Evolutionary conservation across 2,888 invertebrate genomes (phyloP).

Genomic region (Epinotia brunnichana): DNA sequence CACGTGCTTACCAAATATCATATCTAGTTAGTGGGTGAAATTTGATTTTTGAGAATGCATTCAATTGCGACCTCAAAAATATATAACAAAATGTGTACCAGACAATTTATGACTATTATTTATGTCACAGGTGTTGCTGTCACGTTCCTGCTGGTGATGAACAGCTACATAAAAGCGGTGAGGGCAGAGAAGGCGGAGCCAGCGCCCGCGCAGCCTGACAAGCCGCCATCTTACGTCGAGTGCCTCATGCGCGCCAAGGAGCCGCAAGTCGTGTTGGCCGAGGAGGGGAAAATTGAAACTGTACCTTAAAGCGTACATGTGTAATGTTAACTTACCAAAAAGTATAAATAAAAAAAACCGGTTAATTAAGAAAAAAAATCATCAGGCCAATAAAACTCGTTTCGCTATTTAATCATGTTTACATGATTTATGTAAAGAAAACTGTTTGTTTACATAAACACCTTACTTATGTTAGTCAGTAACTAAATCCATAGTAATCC

Average conservation of each 20-base stretch:
- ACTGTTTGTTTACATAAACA: not conserved
- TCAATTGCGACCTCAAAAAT: not conserved
- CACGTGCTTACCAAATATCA: not conserved
- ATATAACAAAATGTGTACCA: not conserved
- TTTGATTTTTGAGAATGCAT: not conserved
- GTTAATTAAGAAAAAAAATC: not conserved
- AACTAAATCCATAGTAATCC: not conserved
- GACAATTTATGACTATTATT: constrained; percentile 8
- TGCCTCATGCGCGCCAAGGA: constrained; percentile 50
- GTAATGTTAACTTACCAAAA: not conserved
- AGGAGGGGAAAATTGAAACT: constrained; percentile 6
- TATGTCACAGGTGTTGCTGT: constrained; percentile 59
- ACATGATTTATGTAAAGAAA: not conserved
- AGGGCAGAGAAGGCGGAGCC: constrained; percentile 52
- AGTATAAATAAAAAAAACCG: not conserved
- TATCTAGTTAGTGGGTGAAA: not conserved
- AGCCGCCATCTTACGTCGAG: constrained; percentile 70
- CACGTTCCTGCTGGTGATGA: constrained; percentile 58
- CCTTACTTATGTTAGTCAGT: too few species aligned
- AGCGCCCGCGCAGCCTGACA: constrained; percentile 53
- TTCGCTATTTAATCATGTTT: too few species aligned
- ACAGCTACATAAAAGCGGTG: constrained; percentile 58
- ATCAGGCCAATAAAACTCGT: too few species aligned
- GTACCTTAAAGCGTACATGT: not conserved
- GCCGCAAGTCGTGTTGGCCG: not conserved